These are phyloP conservation scores for Epirrita christyi DNA, from an alignment of 2,888 invertebrate genomes.

Conservation along the genomic window DNA sequence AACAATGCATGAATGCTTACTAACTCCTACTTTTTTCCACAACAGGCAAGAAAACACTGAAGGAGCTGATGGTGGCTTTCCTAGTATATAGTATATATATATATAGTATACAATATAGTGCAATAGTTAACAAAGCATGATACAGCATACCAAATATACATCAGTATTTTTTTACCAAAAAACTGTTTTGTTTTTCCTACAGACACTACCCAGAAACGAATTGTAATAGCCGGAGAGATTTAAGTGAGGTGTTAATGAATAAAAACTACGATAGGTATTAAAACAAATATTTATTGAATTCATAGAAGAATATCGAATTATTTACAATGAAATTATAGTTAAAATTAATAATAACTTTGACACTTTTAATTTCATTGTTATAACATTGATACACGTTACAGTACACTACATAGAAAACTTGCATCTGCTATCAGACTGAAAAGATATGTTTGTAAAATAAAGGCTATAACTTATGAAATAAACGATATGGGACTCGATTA, in stretches of 20 bases:
- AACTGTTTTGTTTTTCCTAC: slow-evolving; percentile 47
- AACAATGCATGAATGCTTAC: slow-evolving; percentile 11
- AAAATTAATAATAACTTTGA: slow-evolving; percentile 63
- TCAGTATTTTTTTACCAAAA: slow-evolving; percentile 16
- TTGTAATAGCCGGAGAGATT: slow-evolving; percentile 39
- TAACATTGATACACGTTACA: slow-evolving; percentile 76
- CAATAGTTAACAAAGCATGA: slow-evolving; percentile 30
- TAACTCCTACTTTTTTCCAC: slow-evolving; percentile 35
- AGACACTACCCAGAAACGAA: slow-evolving; percentile 51
- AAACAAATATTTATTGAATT: slow-evolving; percentile 84
- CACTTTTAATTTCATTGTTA: slow-evolving; percentile 79
- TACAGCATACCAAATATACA: slow-evolving; percentile 25
- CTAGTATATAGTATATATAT: no score
- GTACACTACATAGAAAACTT: slow-evolving; percentile 84
- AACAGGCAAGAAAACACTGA: slow-evolving; percentile 45
- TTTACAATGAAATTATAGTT: slow-evolving; percentile 83
- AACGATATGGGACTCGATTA: slow-evolving; percentile 63
- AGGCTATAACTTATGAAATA: slow-evolving; percentile 78
- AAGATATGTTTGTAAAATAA: slow-evolving; percentile 78
- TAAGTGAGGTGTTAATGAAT: slow-evolving; percentile 14
- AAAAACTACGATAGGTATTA: slow-evolving; percentile 60
- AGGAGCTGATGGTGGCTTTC: slow-evolving; percentile 27
- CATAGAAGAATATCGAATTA: slow-evolving; percentile 80
- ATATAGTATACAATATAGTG: slow-evolving; percentile 13
- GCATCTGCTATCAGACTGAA: slow-evolving; percentile 79